Evolutionary conservation across 2,113 vertebrate species (phyloP).

Genomic region (Meleagris gallopavo): DNA sequence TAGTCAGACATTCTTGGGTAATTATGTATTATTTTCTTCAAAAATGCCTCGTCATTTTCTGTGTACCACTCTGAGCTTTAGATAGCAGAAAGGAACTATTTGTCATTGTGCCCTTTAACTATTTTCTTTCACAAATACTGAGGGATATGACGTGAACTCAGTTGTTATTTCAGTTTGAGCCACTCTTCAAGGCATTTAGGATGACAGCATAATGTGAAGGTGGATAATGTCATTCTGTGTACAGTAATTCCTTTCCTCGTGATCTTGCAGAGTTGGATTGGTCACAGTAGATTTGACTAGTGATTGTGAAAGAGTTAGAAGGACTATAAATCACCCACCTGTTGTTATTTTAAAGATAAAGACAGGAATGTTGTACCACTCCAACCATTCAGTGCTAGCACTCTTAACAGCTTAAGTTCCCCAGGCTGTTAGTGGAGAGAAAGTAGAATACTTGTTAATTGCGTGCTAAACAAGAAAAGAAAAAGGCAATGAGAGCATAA

Average conservation of each 20-base stretch:
- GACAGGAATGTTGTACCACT: constrained; percentile 65
- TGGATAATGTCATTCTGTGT: background rate
- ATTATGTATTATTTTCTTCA: background rate
- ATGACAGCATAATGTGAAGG: constrained; percentile 44
- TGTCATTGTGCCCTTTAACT: background rate
- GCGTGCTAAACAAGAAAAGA: constrained; percentile 66
- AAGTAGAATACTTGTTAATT: constrained; percentile 79
- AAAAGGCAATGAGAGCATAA: constrained; percentile 51
- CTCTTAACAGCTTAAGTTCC: constrained; percentile 61
- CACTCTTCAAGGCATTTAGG: constrained; percentile 12
- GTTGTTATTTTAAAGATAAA: constrained; percentile 74
- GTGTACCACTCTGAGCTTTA: background rate
- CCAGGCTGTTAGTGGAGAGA: constrained; percentile 67
- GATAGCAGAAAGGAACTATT: background rate
- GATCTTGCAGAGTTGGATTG: constrained; percentile 36
- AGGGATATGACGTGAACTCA: background rate
- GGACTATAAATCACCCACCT: constrained; percentile 66
- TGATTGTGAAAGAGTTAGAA: constrained; percentile 66
- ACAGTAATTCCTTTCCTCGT: constrained; percentile 45
- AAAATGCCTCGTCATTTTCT: background rate
- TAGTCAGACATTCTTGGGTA: background rate
- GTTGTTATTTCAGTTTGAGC: background rate
- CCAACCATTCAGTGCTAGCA: constrained; percentile 30
- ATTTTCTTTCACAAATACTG: background rate
- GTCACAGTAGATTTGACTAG: constrained; percentile 54